Conservation (phyloP, 2,113 vertebrate species). For the Tamias sibiricus region DNA sequence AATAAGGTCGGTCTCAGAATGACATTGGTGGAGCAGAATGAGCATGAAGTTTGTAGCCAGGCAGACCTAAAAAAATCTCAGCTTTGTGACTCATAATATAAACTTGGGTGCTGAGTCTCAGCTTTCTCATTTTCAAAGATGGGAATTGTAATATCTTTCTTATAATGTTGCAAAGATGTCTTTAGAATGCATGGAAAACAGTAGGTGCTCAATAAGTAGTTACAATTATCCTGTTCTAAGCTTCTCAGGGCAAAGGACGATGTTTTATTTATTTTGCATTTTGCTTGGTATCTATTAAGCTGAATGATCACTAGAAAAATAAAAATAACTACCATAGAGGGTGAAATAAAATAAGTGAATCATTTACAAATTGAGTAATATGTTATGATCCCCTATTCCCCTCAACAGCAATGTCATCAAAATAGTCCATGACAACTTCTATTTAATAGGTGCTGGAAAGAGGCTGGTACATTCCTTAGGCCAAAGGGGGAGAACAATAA, state of each 20-base stretch:
- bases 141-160: not conserved
- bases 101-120: not conserved
- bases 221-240: not conserved
- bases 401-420: not conserved
- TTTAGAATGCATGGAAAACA: not conserved
- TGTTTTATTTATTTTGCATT: not conserved
- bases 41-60: not conserved
- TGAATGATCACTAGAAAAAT: not conserved
- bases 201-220: not conserved
- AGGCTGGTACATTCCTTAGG: slow-evolving; percentile 41
- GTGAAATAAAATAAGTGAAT: not conserved
- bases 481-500: not conserved
- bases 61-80: not conserved
- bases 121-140: not conserved
- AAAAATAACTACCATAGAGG: not conserved
- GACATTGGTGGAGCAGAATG: not conserved
- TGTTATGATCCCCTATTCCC: not conserved
- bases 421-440: not conserved
- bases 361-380: not conserved
- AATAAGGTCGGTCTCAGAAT: not conserved
- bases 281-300: not conserved
- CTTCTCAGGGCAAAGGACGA: not conserved
- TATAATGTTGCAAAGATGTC: not conserved
- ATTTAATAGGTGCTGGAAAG: slow-evolving; percentile 32
- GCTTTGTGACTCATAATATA: not conserved